These are phyloP conservation scores for Zootoca vivipara DNA, from an alignment of 2,113 vertebrate genomes.

Conservation along the genomic window DNA sequence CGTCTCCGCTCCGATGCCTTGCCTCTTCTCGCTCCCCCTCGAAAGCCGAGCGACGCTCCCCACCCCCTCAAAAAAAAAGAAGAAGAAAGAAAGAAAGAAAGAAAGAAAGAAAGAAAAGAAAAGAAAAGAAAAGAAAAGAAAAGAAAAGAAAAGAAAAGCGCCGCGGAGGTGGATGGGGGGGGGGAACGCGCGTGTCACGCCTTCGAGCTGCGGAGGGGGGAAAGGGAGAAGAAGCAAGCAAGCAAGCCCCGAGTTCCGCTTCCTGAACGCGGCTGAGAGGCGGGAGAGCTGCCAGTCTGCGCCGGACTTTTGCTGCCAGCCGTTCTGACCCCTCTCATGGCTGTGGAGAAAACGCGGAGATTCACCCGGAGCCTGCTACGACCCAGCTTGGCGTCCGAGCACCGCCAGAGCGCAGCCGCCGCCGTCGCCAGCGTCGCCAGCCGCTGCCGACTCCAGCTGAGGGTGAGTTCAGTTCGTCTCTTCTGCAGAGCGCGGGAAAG, in stretches of 20 bases:
- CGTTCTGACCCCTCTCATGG: conserved; percentile 63
- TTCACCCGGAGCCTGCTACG: conserved; percentile 93
- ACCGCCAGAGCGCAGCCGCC: conserved; percentile 83
- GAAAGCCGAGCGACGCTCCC: no score
- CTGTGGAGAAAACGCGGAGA: conserved; percentile 84
- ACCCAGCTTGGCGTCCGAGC: conserved; percentile 88
- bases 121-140: no score
- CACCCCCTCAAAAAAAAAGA: neutral
- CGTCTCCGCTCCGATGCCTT: neutral
- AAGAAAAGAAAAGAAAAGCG: neutral
- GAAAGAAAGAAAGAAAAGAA: no score
- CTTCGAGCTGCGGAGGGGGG: conserved; percentile 28
- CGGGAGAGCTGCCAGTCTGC: neutral
- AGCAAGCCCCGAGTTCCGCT: conserved; percentile 74
- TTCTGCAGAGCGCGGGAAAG: neutral
- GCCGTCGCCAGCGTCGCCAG: conserved; percentile 49
- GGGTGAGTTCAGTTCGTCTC: conserved; percentile 60
- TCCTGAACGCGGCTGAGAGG: conserved; percentile 63
- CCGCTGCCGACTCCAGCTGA: conserved; percentile 61
- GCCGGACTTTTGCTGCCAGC: neutral
- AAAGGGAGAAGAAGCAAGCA: neutral
- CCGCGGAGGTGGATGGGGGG: neutral
- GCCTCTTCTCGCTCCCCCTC: neutral
- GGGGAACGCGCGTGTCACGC: conserved; percentile 40
- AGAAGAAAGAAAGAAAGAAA: no score